Percentiles rank a stretch among this genome's conserved stretches.
phyloP scores from a whole-genome alignment of 2,113 vertebrate species.

The Rostratula benghalensis region DNA sequence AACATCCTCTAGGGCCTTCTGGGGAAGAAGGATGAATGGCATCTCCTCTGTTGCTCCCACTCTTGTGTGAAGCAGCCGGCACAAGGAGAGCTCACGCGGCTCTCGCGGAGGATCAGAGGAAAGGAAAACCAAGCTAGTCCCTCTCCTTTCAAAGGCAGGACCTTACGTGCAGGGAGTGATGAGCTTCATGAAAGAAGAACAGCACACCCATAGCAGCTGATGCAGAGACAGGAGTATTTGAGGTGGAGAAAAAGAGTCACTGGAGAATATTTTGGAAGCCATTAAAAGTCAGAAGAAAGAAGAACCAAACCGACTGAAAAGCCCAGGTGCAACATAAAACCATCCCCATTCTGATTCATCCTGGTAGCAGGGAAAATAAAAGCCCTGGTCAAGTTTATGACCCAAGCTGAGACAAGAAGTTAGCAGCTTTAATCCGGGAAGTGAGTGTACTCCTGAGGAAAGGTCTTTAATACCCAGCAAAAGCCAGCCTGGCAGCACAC shows the following conservation, averaged over 20 bases:
- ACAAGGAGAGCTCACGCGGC: background rate
- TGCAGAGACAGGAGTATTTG: background rate
- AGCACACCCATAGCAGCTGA: background rate
- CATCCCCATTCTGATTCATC: background rate
- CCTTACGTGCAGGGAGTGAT: background rate
- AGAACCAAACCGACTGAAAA: background rate
- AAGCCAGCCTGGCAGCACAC: background rate
- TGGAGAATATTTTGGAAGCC: conserved; percentile 6
- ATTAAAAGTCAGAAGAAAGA: background rate
- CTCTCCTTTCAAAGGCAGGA: background rate
- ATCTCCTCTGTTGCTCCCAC: background rate
- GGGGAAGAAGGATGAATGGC: background rate
- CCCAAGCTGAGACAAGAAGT: background rate
- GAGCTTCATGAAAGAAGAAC: conserved; percentile 30
- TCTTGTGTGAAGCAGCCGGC: background rate
- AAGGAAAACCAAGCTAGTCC: background rate
- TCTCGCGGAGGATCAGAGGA: background rate
- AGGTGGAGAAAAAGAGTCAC: background rate
- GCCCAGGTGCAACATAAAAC: background rate
- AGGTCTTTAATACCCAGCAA: background rate
- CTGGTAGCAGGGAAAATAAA: background rate
- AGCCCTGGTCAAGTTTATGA: background rate
- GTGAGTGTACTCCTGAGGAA: background rate
- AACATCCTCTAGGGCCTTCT: background rate
- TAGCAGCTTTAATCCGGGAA: background rate